Percentiles rank a stretch among this genome's conserved stretches.
Evolutionary conservation across 2,797 vertebrate species (phyloP).

Genomic region (Chiroxiphia lanceolata): DNA sequence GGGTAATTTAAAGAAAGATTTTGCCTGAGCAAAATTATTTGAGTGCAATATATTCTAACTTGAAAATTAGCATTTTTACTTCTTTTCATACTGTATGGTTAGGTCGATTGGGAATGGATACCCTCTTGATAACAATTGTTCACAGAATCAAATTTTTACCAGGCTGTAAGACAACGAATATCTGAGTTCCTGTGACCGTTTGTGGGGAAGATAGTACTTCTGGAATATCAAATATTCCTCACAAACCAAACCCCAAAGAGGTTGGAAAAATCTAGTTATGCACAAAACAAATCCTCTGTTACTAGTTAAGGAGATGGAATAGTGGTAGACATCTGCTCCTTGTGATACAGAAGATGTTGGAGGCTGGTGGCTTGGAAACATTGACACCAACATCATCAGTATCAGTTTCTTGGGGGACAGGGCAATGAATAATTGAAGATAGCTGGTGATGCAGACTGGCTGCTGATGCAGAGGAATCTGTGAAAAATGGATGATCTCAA

Average conservation of each 20-base stretch:
- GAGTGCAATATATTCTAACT: background rate
- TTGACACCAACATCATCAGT: background rate
- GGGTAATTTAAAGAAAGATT: background rate
- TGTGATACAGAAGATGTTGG: background rate
- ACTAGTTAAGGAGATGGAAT: slow-evolving; percentile 2
- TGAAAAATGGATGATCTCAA: background rate
- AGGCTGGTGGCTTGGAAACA: background rate
- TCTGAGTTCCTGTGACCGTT: background rate
- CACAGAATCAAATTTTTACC: background rate
- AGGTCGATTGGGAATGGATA: background rate
- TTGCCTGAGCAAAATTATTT: background rate
- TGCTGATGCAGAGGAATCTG: background rate
- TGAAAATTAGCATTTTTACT: background rate
- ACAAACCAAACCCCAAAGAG: background rate
- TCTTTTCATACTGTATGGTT: background rate
- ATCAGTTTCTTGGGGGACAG: background rate
- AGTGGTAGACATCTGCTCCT: background rate
- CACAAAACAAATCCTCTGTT: background rate
- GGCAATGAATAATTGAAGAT: background rate
- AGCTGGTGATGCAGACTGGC: background rate
- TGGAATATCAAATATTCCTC: background rate
- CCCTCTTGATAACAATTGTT: background rate
- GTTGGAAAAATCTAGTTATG: background rate
- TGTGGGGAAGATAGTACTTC: background rate
- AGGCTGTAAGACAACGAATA: background rate